These are phyloP conservation scores for Sparus aurata DNA, from an alignment of 2,797 vertebrate genomes.

Conservation along the genomic window DNA sequence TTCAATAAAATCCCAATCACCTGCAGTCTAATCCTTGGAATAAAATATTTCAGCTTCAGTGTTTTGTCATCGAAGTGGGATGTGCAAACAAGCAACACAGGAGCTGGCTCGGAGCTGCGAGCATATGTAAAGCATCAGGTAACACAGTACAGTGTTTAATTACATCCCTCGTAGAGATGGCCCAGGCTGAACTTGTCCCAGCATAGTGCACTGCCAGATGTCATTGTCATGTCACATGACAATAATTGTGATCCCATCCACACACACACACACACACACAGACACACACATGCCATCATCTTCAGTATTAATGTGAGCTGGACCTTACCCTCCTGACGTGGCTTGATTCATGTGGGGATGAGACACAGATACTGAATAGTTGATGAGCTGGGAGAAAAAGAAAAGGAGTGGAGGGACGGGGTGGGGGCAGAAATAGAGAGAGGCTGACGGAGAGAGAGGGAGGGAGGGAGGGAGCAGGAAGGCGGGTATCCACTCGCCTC, in stretches of 20 bases:
- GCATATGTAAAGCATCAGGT: slow-evolving; percentile 72
- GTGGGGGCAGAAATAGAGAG: slow-evolving; percentile 73
- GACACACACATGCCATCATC: slow-evolving; percentile 54
- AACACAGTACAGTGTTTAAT: slow-evolving; percentile 74
- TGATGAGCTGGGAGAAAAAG: slow-evolving; percentile 85
- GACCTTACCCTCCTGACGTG: slow-evolving; percentile 75
- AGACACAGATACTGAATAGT: slow-evolving; percentile 87
- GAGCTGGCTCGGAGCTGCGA: slow-evolving; percentile 39
- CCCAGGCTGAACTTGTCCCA: slow-evolving; percentile 54
- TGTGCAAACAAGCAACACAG: slow-evolving; percentile 38
- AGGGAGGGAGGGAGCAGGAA: slow-evolving; percentile 49
- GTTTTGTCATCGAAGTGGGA: slow-evolving; percentile 27
- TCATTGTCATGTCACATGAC: slow-evolving; percentile 64
- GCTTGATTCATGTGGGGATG: slow-evolving; percentile 83
- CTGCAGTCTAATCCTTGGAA: not conserved
- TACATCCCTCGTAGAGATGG: slow-evolving; percentile 63
- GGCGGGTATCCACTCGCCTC: slow-evolving; percentile 62
- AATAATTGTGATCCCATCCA: slow-evolving; percentile 65
- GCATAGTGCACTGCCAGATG: slow-evolving; percentile 66
- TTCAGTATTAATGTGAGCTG: slow-evolving; percentile 72
- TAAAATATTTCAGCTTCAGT: slow-evolving; percentile 11
- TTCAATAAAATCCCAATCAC: not conserved
- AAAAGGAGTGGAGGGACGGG: slow-evolving; percentile 71
- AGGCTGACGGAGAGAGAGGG: slow-evolving; percentile 42
- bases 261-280: slow-evolving; percentile 30